These are phyloP conservation scores for Pseudolaguvia tuberculata DNA, from an alignment of 2,113 vertebrate genomes.

Conservation along the genomic window DNA sequence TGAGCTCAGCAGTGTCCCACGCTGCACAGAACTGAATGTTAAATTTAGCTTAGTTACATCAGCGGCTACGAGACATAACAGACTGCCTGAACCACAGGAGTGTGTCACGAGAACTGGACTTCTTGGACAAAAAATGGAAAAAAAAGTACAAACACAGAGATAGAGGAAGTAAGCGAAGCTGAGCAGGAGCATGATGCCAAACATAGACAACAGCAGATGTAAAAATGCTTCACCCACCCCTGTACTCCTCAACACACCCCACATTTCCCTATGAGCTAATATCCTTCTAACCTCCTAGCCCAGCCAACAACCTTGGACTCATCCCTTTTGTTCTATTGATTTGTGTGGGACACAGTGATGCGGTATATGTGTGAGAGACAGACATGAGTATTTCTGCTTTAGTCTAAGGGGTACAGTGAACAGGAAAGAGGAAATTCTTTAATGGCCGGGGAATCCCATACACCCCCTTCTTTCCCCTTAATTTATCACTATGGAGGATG, in stretches of 20 bases:
- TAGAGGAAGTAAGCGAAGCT: slow-evolving; percentile 27
- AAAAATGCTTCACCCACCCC: not conserved
- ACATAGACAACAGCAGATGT: slow-evolving; percentile 25
- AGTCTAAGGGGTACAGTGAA: not conserved
- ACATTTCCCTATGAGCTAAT: slow-evolving; percentile 28
- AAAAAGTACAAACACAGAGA: slow-evolving; percentile 40
- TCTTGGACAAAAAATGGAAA: slow-evolving; percentile 50
- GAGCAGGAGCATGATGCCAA: slow-evolving; percentile 26
- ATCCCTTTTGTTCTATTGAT: not conserved
- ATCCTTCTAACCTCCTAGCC: slow-evolving; percentile 25
- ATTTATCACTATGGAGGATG: slow-evolving; percentile 29
- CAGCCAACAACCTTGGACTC: not conserved
- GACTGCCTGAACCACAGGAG: slow-evolving; percentile 50
- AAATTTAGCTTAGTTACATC: slow-evolving; percentile 64
- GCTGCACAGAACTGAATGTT: slow-evolving; percentile 42
- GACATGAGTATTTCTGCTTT: slow-evolving; percentile 16
- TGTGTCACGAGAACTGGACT: slow-evolving; percentile 60
- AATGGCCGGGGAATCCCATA: slow-evolving; percentile 17
- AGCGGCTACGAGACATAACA: slow-evolving; percentile 60
- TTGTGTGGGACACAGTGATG: not conserved
- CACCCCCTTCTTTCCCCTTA: not conserved
- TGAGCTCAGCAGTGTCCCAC: slow-evolving; percentile 41
- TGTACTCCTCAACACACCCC: not conserved
- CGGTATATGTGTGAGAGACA: not conserved
- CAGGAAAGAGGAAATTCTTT: slow-evolving; percentile 30